Conservation (phyloP, 2,888 invertebrate species). For the Melinopterus prodromus region DNA sequence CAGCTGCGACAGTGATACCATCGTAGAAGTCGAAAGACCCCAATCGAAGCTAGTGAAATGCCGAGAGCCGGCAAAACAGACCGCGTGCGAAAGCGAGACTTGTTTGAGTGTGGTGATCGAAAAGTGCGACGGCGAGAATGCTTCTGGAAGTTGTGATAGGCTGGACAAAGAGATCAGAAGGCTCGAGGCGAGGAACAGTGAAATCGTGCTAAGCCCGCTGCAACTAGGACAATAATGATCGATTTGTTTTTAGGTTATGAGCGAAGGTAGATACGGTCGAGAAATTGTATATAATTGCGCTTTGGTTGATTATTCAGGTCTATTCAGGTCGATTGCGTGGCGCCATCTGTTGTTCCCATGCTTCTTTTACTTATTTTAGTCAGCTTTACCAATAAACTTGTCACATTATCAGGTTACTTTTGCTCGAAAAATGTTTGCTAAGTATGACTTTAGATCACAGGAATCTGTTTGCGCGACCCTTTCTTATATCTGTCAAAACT, state of each 20-base stretch:
- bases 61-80: constrained; percentile 37
- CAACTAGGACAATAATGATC: constrained; percentile 64
- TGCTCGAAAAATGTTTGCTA: too few species aligned
- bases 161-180: constrained; percentile 40
- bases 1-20: constrained; percentile 51
- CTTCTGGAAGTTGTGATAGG: constrained; percentile 43
- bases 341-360: too few species aligned
- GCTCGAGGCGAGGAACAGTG: constrained; percentile 51
- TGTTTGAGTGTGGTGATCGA: constrained; percentile 61
- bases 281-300: constrained; percentile 11
- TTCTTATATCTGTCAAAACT: too few species aligned
- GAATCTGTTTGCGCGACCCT: too few species aligned
- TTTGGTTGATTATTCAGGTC: constrained; percentile 31
- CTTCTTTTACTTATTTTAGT: too few species aligned
- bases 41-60: constrained; percentile 52
- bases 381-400: too few species aligned
- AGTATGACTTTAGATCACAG: too few species aligned
- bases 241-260: constrained; percentile 18
- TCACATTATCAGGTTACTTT: too few species aligned
- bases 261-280: not conserved
- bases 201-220: constrained; percentile 71
- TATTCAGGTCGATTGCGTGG: constrained; percentile 17
- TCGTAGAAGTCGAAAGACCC: constrained; percentile 47
- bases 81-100: constrained; percentile 60
- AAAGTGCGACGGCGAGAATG: constrained; percentile 44